A percentile compares a stretch with the other conserved stretches of the same genome.
These are phyloP conservation scores for Eulemur coronatus DNA, from an alignment of 2,797 vertebrate species.

Conservation along the genomic window DNA sequence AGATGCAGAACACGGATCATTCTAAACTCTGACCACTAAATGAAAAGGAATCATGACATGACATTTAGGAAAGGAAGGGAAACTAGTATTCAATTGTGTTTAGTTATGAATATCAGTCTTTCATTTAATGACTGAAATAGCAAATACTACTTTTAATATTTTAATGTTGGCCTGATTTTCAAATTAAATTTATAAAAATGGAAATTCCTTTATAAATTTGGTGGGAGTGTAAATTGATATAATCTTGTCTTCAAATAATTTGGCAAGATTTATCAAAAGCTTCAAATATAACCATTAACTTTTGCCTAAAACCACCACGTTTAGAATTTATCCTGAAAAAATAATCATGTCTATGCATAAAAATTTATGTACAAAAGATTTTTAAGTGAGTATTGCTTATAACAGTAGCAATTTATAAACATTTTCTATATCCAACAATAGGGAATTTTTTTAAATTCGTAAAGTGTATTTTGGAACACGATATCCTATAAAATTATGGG, in stretches of 20 bases:
- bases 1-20: background rate
- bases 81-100: background rate
- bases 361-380: background rate
- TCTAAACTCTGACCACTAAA: background rate
- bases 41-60: background rate
- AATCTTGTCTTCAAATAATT: background rate
- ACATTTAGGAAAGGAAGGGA: background rate
- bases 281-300: background rate
- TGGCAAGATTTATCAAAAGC: slow-evolving; percentile 24
- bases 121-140: background rate
- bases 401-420: background rate
- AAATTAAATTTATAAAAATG: slow-evolving; percentile 3
- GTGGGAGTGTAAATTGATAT: background rate
- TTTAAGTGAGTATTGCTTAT: background rate
- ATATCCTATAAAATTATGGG: background rate
- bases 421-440: background rate
- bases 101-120: background rate
- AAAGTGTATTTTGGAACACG: background rate
- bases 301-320: background rate
- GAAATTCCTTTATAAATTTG: background rate
- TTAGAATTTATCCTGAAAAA: slow-evolving; percentile 15
- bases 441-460: background rate
- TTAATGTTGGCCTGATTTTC: slow-evolving; percentile 22
- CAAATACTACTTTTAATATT: background rate
- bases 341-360: background rate